Conservation (phyloP, 2,888 invertebrate genomes). For the Dolomedes plantarius region DNA sequence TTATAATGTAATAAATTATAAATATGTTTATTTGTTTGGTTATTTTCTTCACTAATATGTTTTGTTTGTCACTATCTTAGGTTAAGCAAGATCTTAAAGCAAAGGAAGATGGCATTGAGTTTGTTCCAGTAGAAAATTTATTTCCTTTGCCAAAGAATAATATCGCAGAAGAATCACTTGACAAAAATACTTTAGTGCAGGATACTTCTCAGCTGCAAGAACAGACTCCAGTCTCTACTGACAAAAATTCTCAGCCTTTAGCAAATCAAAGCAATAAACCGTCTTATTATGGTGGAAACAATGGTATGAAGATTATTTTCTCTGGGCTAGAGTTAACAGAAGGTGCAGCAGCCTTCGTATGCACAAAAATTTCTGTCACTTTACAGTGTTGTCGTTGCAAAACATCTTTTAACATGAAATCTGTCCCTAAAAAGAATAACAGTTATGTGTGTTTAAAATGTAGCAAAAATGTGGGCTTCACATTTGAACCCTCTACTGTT, state of each 20-base stretch:
- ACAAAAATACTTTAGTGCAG: neutral
- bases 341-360: conserved; percentile 75
- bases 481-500: conserved; percentile 75
- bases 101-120: conserved; percentile 76
- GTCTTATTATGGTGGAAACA: neutral
- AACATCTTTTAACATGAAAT: conserved; percentile 74
- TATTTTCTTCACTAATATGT: no score
- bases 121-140: conserved; percentile 74
- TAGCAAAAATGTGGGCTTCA: conserved; percentile 74
- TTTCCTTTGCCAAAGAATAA: neutral
- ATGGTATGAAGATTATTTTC: conserved; percentile 76
- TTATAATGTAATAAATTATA: no score
- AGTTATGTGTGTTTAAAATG: conserved; percentile 76
- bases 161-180: neutral
- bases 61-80: conserved; percentile 25
- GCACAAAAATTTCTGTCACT: conserved; percentile 74
- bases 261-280: neutral
- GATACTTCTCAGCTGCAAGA: neutral
- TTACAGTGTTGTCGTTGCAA: conserved; percentile 73
- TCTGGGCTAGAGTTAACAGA: conserved; percentile 75
- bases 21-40: no score
- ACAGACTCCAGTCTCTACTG: neutral
- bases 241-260: neutral
- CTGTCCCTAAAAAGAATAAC: conserved; percentile 74
- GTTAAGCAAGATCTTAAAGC: conserved; percentile 75